These are phyloP conservation scores for Meleagris gallopavo DNA, from an alignment of 2,113 vertebrate species.

Conservation along the genomic window DNA sequence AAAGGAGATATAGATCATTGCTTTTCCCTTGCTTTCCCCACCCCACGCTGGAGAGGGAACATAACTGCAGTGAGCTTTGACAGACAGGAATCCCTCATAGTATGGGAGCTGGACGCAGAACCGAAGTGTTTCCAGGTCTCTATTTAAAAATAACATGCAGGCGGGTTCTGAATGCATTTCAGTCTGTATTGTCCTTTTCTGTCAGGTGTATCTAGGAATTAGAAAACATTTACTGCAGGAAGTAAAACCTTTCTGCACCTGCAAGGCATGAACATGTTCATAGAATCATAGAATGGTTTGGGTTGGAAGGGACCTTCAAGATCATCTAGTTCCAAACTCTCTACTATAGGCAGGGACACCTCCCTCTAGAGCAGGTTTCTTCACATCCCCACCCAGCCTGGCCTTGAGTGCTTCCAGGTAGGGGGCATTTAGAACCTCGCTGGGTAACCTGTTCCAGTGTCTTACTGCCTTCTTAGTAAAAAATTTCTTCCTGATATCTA, in stretches of 20 bases:
- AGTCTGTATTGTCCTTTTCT: background rate
- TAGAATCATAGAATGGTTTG: too few relatives aligned
- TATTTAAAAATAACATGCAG: background rate
- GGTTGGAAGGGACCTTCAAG: too few relatives aligned
- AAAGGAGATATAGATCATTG: background rate
- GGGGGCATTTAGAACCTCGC: too few relatives aligned
- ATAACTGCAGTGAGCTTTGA: background rate
- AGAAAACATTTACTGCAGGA: background rate
- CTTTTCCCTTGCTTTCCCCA: background rate
- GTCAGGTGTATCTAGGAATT: background rate
- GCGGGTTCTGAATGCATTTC: background rate
- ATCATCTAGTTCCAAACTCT: too few relatives aligned
- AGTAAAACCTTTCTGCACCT: background rate
- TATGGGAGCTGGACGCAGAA: background rate
- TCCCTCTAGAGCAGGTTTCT: too few relatives aligned
- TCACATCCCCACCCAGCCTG: too few relatives aligned
- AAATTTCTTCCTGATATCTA: too few relatives aligned
- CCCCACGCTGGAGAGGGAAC: background rate
- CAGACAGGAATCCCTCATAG: background rate
- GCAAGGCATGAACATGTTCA: background rate
- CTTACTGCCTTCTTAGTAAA: too few relatives aligned
- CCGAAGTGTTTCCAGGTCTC: background rate
- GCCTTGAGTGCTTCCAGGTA: too few relatives aligned
- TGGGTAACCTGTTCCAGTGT: too few relatives aligned
- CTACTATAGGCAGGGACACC: too few relatives aligned